Percentiles rank a stretch among this genome's conserved stretches.
phyloP scores from a whole-genome alignment of 1,140 invertebrate species.

The Trichogramma pretiosum region DNA sequence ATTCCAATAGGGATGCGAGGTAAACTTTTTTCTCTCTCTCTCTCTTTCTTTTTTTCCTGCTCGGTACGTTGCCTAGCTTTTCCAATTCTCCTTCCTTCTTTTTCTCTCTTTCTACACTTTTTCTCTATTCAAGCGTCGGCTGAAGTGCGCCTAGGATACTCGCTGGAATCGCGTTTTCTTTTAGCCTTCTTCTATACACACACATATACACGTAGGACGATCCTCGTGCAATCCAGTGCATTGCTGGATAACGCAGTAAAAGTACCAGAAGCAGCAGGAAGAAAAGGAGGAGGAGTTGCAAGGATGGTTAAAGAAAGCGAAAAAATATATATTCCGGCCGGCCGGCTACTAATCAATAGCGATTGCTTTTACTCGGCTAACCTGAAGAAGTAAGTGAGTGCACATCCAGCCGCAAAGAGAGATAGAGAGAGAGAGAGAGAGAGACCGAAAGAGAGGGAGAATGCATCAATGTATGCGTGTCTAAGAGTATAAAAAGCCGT shows the following conservation, averaged over 20 bases:
- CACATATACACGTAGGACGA: too few species aligned
- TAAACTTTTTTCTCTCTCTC: not conserved
- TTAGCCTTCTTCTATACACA: too few species aligned
- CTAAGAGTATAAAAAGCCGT: too few species aligned
- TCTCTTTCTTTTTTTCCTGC: not conserved
- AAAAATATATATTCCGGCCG: not conserved
- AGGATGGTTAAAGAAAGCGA: not conserved
- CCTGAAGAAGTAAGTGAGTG: not conserved
- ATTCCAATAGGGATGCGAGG: constrained; percentile 6
- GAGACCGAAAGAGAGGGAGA: too few species aligned
- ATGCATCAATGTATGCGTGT: too few species aligned
- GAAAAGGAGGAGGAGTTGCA: not conserved
- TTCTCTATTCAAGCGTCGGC: too few species aligned
- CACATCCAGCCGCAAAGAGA: not conserved
- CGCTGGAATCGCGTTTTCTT: too few species aligned
- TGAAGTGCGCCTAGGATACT: too few species aligned
- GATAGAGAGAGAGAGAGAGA: not conserved
- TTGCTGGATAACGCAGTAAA: too few species aligned
- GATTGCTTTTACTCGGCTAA: not conserved
- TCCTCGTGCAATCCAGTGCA: too few species aligned
- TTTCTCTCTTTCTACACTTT: not conserved
- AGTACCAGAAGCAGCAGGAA: too few species aligned
- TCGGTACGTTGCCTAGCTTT: not conserved
- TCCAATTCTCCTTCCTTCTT: not conserved
- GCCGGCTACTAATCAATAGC: constrained; percentile 6